phyloP scores from a whole-genome alignment of 2,113 vertebrate species.

The Leucopsar rothschildi region DNA sequence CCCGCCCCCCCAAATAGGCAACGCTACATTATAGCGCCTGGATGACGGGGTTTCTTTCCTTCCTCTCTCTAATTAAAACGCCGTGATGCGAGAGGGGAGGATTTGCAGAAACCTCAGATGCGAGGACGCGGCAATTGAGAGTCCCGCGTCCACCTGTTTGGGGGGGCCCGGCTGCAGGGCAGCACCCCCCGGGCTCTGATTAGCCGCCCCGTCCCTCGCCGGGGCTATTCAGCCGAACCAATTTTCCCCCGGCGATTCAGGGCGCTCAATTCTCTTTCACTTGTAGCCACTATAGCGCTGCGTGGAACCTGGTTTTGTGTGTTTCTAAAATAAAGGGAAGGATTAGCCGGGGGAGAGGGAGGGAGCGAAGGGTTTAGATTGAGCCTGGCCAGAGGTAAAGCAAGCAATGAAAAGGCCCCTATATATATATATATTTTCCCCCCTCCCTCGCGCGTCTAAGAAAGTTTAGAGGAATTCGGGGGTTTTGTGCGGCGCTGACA shows the following conservation, averaged over 20 bases:
- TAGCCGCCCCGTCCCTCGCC: constrained; percentile 82
- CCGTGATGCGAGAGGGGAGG: constrained; percentile 37
- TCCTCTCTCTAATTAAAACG: constrained; percentile 19
- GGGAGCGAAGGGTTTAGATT: constrained; percentile 81
- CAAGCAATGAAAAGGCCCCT: constrained; percentile 82
- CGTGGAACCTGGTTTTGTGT: constrained; percentile 94
- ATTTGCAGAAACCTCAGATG: constrained; percentile 67
- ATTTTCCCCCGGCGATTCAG: constrained; percentile 87
- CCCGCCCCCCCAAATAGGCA: neutral
- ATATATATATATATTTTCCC: constrained; percentile 59
- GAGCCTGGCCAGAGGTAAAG: constrained; percentile 84
- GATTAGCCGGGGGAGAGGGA: constrained; percentile 82
- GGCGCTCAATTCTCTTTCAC: constrained; percentile 86
- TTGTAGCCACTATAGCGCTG: constrained; percentile 91
- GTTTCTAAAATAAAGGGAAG: constrained; percentile 87
- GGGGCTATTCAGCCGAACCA: constrained; percentile 85
- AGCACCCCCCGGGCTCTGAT: constrained; percentile 85
- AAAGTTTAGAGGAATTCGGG: constrained; percentile 90
- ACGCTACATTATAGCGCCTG: neutral
- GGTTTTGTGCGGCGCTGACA: constrained; percentile 79
- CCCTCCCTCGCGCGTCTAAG: constrained; percentile 59
- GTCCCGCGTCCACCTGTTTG: constrained; percentile 88
- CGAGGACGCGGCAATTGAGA: constrained; percentile 79
- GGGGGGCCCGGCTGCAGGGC: constrained; percentile 77
- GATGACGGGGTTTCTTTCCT: neutral